These are phyloP conservation scores for Lasioglossum figueresi DNA, from an alignment of 2,888 invertebrate genomes.

Conservation along the genomic window DNA sequence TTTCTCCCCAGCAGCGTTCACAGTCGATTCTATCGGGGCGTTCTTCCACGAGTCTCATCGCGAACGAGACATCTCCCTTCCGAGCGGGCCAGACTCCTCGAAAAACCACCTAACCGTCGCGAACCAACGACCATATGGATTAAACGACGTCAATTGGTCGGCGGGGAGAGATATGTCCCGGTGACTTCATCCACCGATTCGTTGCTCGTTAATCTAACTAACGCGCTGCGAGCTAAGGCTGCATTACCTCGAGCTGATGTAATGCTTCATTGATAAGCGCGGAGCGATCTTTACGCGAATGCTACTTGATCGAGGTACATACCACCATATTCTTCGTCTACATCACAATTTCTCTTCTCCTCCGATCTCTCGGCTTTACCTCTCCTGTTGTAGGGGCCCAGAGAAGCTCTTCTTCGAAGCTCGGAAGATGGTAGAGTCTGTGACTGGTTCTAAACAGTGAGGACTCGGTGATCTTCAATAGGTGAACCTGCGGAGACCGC, in stretches of 20 bases:
- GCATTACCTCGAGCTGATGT: neutral
- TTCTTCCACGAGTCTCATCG: neutral
- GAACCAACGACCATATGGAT: neutral
- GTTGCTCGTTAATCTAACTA: conserved; percentile 8
- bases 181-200: conserved; percentile 24
- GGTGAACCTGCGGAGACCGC: no score
- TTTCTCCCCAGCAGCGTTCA: neutral
- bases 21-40: neutral
- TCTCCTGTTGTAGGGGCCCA: neutral
- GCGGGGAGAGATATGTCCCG: neutral
- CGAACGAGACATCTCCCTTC: neutral
- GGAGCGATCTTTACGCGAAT: neutral
- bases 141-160: neutral
- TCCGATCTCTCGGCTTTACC: neutral
- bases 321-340: neutral
- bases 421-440: neutral
- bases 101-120: conserved; percentile 32
- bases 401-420: neutral
- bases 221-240: neutral
- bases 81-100: neutral
- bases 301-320: neutral
- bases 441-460: no score
- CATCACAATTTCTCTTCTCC: neutral
- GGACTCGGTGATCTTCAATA: neutral
- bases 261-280: neutral